Evolutionary conservation across 1,140 invertebrate genomes (phyloP), one percentile per base, ranked within the genome.

Genomic region (Temnothorax nylanderi): DNA sequence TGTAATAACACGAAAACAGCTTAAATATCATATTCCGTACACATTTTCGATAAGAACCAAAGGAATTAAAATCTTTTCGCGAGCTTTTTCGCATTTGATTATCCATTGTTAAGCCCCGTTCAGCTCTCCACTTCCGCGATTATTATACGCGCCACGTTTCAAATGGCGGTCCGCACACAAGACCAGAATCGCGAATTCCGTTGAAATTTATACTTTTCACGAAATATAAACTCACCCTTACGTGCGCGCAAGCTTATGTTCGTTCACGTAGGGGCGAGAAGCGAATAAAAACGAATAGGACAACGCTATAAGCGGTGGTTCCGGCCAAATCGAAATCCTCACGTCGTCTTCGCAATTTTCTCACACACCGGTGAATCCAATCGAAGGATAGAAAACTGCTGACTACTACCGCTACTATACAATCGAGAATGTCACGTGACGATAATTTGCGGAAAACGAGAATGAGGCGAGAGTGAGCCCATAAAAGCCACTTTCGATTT

Each of bases 121-220:
- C 54, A 18, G 21, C 21, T 47, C 16, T 47, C 16, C 32, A 67
- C 6, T 64, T 77, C 26, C 26, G 41, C 69, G 13, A 84, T 84
- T 84, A 60, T 84, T 74, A 84, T 84, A 84, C 69, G 13, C 76
- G 87, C 71, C 87, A 89, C 88, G 82, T 89, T 89, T 86, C 69
- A 34, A 85, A 89, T 18, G 60, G 76, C 56, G 58, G 26, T 41
- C 72, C n/a, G 54, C 16, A 75, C 32, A 41, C 82, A 64, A 80
- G 64, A 69, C 47, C 56, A 74, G 41, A 44, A 58, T 60, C 60
- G 21, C 32, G 51, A 60, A 56, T 62, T 54, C 2, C 10, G 26
- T 18, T 62, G 26, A 65, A 62, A 89, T 88, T 88, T 89, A 88
- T 88, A 86, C 56, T 67, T 16, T 18, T 69, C 49, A 37, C 54